Base-by-base conservation (phyloP, 2,797 vertebrate species). In the Pterois miles region DNA sequence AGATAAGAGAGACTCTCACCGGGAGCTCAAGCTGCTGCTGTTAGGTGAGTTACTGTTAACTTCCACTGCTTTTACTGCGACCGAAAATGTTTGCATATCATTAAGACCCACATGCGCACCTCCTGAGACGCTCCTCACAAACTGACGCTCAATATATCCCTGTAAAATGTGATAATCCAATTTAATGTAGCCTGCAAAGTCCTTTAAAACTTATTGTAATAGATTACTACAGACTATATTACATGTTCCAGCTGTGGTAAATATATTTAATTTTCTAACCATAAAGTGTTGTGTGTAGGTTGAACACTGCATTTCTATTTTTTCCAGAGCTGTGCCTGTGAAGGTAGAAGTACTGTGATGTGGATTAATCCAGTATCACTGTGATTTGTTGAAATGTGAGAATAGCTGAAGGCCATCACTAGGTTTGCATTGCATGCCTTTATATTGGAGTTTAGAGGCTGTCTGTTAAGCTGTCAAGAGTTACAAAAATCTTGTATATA, bases 1-100 rank as follows among this genome's bases (percentile, higher is more conserved):
- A 2, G 96, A 97, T 73, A 96, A 95, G 78, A 85, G 56, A 6
- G 83, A 93, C 1, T 91, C 93, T 4, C 73, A 91, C 2, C 83
- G 90, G 13, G 95, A 97, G 73, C 59, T 97, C 34, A 97, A 97
- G 89, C 78, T 98, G 78, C 93, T 98, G 76, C 94, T 97, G 33
- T 88, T 98, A 81, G 97, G 97, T 98, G 93, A 96, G 97, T 46
- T 46, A 46, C n/a, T 13, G 23, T 57, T 13, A n/a, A 64, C 46
- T 23, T 54, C 22, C 16, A 34, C 54, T 9, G 33, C 25, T 62
- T 8, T 8, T 20, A 64, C 12, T 36, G 69, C 5, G 2, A 50
- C 8, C 4, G 10, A 10, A 50, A 71, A 33, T 33, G 8, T 11
- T 46, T 46, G 18, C 43, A 46, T 46, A 8, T 8, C 10, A 36